A percentile compares a stretch with the other conserved stretches of the same genome.
Evolutionary conservation across 2,113 vertebrate genomes (phyloP).

Genomic region (Gallinago media): DNA sequence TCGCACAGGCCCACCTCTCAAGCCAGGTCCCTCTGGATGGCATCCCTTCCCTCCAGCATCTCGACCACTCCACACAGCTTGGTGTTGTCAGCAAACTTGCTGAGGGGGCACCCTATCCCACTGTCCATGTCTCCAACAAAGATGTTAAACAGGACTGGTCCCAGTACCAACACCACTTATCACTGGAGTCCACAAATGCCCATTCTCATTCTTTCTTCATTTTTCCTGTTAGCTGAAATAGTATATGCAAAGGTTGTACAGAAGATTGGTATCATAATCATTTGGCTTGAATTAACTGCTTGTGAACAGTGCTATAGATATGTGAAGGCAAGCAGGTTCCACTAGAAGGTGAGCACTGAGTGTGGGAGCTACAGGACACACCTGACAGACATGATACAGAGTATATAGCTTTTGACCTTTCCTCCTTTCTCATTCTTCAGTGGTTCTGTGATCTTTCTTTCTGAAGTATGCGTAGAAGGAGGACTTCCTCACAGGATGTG

Average conservation of each 20-base stretch:
- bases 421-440: background rate
- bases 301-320: background rate
- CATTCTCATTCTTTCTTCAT: background rate
- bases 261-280: fast-evolving
- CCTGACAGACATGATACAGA: background rate
- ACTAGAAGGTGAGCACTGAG: background rate
- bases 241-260: background rate
- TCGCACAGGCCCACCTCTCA: no score
- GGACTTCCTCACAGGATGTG: background rate
- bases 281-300: background rate
- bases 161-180: no score
- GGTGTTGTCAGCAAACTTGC: no score
- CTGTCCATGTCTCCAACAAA: no score
- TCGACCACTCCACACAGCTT: no score
- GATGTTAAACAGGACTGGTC: no score
- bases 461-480: background rate
- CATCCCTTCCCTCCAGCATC: no score
- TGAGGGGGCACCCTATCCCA: no score
- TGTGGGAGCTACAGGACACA: background rate
- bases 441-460: background rate
- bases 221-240: background rate
- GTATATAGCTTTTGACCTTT: background rate
- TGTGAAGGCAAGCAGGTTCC: background rate
- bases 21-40: no score
- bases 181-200: no score